A percentile compares a stretch with the other conserved stretches of the same genome.
Conservation (phyloP, 2,888 invertebrate species). For the Acleris literana region DNA sequence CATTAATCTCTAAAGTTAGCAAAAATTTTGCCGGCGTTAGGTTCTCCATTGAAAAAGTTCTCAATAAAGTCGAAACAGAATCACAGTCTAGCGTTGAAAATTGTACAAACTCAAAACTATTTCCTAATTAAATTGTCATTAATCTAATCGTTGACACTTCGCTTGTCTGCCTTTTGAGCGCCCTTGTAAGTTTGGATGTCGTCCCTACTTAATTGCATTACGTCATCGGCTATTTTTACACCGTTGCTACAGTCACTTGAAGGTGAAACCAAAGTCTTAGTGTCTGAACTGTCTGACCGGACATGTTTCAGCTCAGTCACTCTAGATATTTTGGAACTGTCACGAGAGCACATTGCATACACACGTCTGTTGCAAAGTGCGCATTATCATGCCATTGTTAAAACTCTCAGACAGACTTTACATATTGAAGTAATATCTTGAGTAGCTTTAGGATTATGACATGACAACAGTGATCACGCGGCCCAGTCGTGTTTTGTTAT, state of each 20-base stretch:
- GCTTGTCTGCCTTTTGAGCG: not conserved
- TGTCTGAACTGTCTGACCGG: slow-evolving; percentile 17
- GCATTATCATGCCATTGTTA: too few species aligned
- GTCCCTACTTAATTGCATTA: slow-evolving; percentile 22
- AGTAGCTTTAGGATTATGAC: not conserved
- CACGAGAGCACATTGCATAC: not conserved
- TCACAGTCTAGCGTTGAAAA: not conserved
- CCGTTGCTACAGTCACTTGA: slow-evolving; percentile 22
- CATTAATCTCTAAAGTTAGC: too few species aligned
- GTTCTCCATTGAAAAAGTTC: too few species aligned
- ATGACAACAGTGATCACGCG: slow-evolving; percentile 10
- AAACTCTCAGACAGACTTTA: too few species aligned
- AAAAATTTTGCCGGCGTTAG: too few species aligned
- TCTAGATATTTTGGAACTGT: not conserved
- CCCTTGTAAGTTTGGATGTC: slow-evolving; percentile 13
- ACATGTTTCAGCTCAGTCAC: not conserved
- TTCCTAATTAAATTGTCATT: not conserved
- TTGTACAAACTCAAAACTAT: too few species aligned
- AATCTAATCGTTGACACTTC: not conserved
- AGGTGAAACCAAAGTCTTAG: slow-evolving; percentile 24
- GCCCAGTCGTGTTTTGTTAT: slow-evolving; percentile 1
- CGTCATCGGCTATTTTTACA: slow-evolving; percentile 28
- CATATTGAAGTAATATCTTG: too few species aligned
- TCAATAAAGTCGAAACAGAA: not conserved
- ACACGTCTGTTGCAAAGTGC: too few species aligned